Conservation (phyloP, 2,797 vertebrate species). For the Simalia tracyae region DNA sequence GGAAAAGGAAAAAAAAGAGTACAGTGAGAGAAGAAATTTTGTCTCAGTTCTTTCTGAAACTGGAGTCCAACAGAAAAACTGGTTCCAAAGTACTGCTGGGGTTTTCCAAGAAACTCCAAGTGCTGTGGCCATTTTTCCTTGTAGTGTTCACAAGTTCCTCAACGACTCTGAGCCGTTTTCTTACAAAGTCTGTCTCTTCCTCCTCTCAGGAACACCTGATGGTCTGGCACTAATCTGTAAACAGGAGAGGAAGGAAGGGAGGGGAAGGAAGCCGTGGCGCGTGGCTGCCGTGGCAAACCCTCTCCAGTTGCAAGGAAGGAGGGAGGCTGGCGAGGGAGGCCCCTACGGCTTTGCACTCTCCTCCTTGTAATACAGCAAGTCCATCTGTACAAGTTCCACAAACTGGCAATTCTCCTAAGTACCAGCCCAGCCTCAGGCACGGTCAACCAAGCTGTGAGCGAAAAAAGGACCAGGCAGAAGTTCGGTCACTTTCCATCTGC, state of each 20-base stretch:
- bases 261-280: constrained; percentile 34
- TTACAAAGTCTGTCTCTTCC: constrained; percentile 63
- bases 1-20: constrained; percentile 37
- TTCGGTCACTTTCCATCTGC: constrained; percentile 67
- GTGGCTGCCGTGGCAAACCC: constrained; percentile 1
- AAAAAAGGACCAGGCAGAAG: constrained; percentile 69
- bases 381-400: constrained; percentile 60
- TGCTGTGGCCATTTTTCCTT: constrained; percentile 46
- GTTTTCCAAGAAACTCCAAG: constrained; percentile 67
- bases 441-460: constrained; percentile 64
- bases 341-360: constrained; percentile 47
- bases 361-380: constrained; percentile 50
- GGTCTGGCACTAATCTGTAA: constrained; percentile 63
- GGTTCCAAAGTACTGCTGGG: constrained; percentile 74
- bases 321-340: constrained; percentile 52
- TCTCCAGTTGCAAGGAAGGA: constrained; percentile 17
- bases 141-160: constrained; percentile 73
- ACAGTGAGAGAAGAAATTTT: constrained; percentile 73
- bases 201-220: constrained; percentile 52
- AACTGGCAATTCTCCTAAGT: constrained; percentile 58
- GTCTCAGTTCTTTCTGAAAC: constrained; percentile 72
- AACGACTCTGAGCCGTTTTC: constrained; percentile 59
- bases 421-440: constrained; percentile 67
- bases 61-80: constrained; percentile 70
- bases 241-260: constrained; percentile 39